Evolutionary conservation across 2,797 vertebrate species (phyloP).

Genomic region (Rhynchotus rufescens): DNA sequence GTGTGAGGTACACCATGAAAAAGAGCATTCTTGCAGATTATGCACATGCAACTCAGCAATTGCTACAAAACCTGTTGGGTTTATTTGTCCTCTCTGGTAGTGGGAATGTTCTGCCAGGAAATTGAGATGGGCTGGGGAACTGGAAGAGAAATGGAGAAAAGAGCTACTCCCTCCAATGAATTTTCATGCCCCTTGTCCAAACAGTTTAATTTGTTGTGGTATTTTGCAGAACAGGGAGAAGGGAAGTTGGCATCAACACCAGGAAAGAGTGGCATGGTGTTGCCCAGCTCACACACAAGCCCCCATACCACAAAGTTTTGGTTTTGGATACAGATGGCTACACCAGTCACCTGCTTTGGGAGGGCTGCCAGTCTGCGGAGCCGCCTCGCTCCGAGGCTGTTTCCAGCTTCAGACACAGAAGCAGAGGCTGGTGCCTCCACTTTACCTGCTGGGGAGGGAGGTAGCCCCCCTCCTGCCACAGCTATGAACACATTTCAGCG

Average conservation of each 20-base stretch:
- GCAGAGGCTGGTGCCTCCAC: neutral
- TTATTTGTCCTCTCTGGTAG: neutral
- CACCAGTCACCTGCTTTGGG: accelerated
- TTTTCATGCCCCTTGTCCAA: neutral
- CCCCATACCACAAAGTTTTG: neutral
- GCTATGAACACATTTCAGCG: neutral
- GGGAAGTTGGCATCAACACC: neutral
- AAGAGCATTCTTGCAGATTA: neutral
- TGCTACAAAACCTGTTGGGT: neutral
- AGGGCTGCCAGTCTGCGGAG: neutral
- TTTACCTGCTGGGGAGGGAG: neutral
- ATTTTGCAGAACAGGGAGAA: neutral
- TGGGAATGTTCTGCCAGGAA: neutral
- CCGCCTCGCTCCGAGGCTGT: neutral
- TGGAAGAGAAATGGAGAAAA: neutral
- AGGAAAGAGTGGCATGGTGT: neutral
- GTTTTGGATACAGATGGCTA: neutral
- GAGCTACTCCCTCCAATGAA: neutral
- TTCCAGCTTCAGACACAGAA: neutral
- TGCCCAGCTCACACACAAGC: neutral
- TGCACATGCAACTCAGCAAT: neutral
- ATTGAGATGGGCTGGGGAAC: neutral
- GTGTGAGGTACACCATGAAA: neutral
- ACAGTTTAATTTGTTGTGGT: neutral
- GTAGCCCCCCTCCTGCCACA: accelerated